These are phyloP conservation scores for Caenorhabditis briggsae DNA, from an alignment of 1,140 invertebrate species.

Conservation along the genomic window DNA sequence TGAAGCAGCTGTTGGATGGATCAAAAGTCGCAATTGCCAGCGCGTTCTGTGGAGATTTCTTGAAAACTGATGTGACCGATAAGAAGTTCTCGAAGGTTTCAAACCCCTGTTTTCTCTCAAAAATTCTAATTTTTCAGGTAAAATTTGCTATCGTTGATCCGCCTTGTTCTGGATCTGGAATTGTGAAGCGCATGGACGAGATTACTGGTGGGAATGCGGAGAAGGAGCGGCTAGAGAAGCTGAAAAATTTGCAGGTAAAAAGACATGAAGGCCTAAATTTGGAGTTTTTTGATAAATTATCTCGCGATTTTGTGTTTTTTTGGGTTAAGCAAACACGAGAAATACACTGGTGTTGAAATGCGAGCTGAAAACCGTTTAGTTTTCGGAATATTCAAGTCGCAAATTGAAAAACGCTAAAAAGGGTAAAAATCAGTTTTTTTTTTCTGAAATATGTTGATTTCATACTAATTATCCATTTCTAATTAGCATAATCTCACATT, in stretches of 20 bases:
- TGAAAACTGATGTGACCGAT: slow-evolving; percentile 82
- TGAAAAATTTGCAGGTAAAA: slow-evolving; percentile 87
- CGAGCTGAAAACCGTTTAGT: too few relatives aligned
- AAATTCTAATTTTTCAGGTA: slow-evolving; percentile 81
- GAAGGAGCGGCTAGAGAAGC: slow-evolving; percentile 81
- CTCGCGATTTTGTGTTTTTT: too few relatives aligned
- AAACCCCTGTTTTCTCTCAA: neutral
- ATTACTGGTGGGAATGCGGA: slow-evolving; percentile 76
- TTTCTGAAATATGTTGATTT: too few relatives aligned
- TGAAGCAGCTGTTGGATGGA: slow-evolving; percentile 81
- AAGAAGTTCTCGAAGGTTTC: slow-evolving; percentile 74
- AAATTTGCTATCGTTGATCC: slow-evolving; percentile 94
- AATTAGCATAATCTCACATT: too few relatives aligned
- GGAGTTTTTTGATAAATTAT: too few relatives aligned
- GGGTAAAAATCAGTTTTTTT: too few relatives aligned
- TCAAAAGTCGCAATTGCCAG: slow-evolving; percentile 57
- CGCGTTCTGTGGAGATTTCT: slow-evolving; percentile 82
- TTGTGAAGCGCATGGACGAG: slow-evolving; percentile 80
- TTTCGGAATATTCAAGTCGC: too few relatives aligned
- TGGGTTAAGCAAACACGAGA: too few relatives aligned
- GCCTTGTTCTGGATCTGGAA: slow-evolving; percentile 93
- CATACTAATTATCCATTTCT: too few relatives aligned
- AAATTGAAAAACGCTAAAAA: too few relatives aligned
- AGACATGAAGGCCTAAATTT: too few relatives aligned
- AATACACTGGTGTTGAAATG: too few relatives aligned